Conservation (phyloP, 1,140 invertebrate species). For the Drosophila equinoxialis region DNA sequence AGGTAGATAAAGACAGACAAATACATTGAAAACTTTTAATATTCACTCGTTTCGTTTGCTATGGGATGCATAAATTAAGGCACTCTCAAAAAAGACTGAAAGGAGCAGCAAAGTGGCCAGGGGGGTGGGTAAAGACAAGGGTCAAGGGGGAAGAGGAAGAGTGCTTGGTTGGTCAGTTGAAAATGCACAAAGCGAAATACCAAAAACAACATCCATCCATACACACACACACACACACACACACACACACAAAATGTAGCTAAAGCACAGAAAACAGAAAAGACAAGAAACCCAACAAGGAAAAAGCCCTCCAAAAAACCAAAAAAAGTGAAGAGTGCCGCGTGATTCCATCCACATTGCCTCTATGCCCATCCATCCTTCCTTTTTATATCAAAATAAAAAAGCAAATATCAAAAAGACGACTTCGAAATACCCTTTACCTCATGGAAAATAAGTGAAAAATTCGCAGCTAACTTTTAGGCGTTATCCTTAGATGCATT, state of each 20-base stretch:
- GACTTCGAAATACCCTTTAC: not conserved
- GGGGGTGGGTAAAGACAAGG: not conserved
- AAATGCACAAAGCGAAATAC: conserved; percentile 52
- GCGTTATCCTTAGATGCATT: too few relatives aligned
- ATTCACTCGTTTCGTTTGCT: conserved; percentile 61
- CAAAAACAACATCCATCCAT: conserved; percentile 17
- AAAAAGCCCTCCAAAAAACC: conserved; percentile 56
- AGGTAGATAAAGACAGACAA: conserved; percentile 43
- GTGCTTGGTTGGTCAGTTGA: conserved; percentile 24
- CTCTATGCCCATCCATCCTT: conserved; percentile 1
- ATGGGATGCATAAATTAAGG: conserved; percentile 72
- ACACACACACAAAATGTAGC: conserved; percentile 1
- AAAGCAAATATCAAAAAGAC: conserved; percentile 12
- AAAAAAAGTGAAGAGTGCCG: conserved; percentile 47
- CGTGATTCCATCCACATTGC: conserved; percentile 4
- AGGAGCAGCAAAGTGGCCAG: conserved; percentile 6
- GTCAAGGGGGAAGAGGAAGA: not conserved
- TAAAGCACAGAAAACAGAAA: conserved; percentile 58
- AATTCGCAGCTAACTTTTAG: too few relatives aligned
- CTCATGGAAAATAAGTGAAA: too few relatives aligned
- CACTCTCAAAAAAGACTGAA: conserved; percentile 33
- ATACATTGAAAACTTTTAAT: conserved; percentile 79
- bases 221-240: not conserved
- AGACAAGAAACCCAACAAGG: conserved; percentile 63
- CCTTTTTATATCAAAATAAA: conserved; percentile 12